phyloP scores from a whole-genome alignment of 2,888 invertebrate species.

The Pyrrhia umbra region DNA sequence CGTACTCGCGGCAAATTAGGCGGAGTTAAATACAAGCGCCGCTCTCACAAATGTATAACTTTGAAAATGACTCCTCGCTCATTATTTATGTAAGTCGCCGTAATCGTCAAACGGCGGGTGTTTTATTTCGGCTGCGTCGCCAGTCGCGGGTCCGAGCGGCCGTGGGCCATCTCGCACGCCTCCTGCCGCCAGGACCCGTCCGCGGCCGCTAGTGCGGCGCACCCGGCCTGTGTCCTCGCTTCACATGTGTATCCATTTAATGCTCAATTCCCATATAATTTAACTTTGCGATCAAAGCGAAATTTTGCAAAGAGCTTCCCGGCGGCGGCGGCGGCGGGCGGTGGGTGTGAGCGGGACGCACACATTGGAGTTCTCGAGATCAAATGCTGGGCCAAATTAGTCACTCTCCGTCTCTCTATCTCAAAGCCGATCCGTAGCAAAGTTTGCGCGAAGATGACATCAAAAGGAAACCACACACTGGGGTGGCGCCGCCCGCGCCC shows the following conservation, averaged over 20 bases:
- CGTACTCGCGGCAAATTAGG: slow-evolving; percentile 90
- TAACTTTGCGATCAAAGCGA: slow-evolving; percentile 90
- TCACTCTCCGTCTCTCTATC: slow-evolving; percentile 91
- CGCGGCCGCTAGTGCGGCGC: slow-evolving; percentile 46
- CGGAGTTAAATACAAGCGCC: slow-evolving; percentile 89
- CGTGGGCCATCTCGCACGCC: slow-evolving; percentile 46
- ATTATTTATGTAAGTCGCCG: slow-evolving; percentile 88
- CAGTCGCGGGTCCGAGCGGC: slow-evolving; percentile 69
- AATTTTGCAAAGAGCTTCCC: slow-evolving; percentile 90
- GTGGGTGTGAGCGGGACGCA: slow-evolving; percentile 86
- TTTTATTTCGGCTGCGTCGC: slow-evolving; percentile 78
- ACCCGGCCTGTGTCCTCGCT: slow-evolving; percentile 68
- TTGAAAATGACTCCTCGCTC: slow-evolving; percentile 86
- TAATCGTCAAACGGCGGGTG: slow-evolving; percentile 83
- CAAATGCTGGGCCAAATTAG: slow-evolving; percentile 91
- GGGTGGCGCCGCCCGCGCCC: slow-evolving; percentile 81
- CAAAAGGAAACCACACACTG: slow-evolving; percentile 91
- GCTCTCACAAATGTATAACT: slow-evolving; percentile 86
- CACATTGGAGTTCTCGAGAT: slow-evolving; percentile 87
- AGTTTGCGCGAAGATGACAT: slow-evolving; percentile 91
- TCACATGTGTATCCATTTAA: slow-evolving; percentile 90
- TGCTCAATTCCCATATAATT: slow-evolving; percentile 91
- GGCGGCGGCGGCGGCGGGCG: slow-evolving; percentile 83
- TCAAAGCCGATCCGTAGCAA: slow-evolving; percentile 91
- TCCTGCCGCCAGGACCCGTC: slow-evolving; percentile 15